Conservation (phyloP, 1,140 invertebrate genomes). For the Melipona quadrifasciata region DNA sequence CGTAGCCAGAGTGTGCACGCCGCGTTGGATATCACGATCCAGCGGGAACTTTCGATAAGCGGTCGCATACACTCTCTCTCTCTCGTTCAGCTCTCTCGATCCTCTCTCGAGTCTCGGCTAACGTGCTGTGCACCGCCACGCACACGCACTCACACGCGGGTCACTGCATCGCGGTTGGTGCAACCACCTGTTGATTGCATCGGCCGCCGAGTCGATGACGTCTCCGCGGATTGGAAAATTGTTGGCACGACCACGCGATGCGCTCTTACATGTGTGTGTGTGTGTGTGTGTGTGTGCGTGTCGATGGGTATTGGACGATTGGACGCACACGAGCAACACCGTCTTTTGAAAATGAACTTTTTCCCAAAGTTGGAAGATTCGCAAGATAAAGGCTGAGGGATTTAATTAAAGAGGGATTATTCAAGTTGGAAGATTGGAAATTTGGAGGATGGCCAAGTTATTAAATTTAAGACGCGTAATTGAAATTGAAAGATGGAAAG, state of each 20-base stretch:
- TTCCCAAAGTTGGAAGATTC: too few species aligned
- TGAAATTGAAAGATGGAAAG: too few species aligned
- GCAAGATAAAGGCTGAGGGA: too few species aligned
- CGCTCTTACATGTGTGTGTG: not conserved
- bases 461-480: too few species aligned
- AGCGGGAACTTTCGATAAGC: conserved; percentile 52
- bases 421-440: too few species aligned
- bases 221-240: conserved; percentile 38
- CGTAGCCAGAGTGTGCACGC: conserved; percentile 38
- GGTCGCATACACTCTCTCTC: not conserved
- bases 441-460: too few species aligned
- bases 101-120: not conserved
- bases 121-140: not conserved
- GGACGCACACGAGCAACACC: too few species aligned
- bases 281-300: too few species aligned
- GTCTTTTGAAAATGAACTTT: too few species aligned
- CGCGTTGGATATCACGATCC: conserved; percentile 13
- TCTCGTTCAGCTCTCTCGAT: not conserved
- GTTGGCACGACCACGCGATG: not conserved
- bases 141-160: not conserved
- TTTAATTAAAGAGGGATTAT: too few species aligned
- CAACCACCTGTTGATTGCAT: conserved; percentile 56
- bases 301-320: too few species aligned
- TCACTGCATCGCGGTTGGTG: conserved; percentile 51
- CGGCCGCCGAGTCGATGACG: conserved; percentile 39